These are phyloP conservation scores for Isaurus tuberculatus DNA, from an alignment of 92 coral and sea anemone species.

Conservation along the genomic window DNA sequence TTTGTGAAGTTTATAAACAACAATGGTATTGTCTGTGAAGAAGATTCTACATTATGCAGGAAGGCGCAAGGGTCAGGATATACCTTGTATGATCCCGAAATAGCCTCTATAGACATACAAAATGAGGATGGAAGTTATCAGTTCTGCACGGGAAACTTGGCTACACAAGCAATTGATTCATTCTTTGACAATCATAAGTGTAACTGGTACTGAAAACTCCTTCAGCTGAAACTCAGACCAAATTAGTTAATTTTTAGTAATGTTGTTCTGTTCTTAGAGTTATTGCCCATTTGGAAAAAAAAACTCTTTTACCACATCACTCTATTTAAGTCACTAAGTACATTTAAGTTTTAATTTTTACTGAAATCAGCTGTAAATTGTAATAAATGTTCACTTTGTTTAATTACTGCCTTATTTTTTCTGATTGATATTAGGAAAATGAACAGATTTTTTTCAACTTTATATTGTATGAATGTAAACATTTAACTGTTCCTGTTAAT, in stretches of 20 bases:
- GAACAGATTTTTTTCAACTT: too few species aligned
- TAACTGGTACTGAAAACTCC: constrained; percentile 54
- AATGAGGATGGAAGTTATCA: constrained; percentile 60
- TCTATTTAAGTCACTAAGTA: too few species aligned
- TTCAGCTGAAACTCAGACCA: constrained; percentile 60
- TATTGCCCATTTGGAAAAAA: background rate
- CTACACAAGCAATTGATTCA: constrained; percentile 55
- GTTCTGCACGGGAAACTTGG: constrained; percentile 69
- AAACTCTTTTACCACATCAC: too few species aligned
- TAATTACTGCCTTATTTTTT: too few species aligned
- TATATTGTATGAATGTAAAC: too few species aligned
- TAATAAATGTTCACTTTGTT: too few species aligned
- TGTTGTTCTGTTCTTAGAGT: background rate
- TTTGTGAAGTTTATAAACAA: constrained; percentile 63
- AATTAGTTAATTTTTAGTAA: background rate
- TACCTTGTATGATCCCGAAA: constrained; percentile 69
- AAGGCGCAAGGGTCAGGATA: constrained; percentile 66
- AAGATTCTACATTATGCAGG: constrained; percentile 50
- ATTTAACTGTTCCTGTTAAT: too few species aligned
- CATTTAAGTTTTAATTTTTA: too few species aligned
- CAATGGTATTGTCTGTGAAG: constrained; percentile 70
- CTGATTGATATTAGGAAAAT: too few species aligned
- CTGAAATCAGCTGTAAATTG: too few species aligned
- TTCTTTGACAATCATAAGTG: constrained; percentile 57
- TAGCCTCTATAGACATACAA: constrained; percentile 53